Base-by-base conservation (phyloP, 2,888 invertebrate species). In the Cheilosia vulpina region DNA sequence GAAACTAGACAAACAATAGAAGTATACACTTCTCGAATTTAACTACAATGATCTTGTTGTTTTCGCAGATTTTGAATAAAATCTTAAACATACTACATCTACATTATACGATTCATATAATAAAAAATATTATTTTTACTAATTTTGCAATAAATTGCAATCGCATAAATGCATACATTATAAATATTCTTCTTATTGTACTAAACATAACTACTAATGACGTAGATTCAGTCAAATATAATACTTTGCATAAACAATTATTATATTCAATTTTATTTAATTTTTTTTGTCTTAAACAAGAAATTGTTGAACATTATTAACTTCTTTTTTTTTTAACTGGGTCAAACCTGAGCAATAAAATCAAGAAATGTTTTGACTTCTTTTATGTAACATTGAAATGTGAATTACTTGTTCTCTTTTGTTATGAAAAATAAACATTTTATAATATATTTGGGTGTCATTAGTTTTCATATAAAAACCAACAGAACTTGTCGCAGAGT, bases 191-290 rank as follows among this genome's bases (percentile, higher is more conserved):
- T 75, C 52, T 73, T 73, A 83, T 52, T 71, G 34, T 80, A 84
- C 84, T 84, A 84, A 84, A 84, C 63, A 47, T 41, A 65, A 69
- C 73, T 84, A 79, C 73, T 84, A 75, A 79, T 53, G 19, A 41
- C 63, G 83, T 69, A 79, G 79, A 84, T 69, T 69, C 83, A 84
- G 83, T 84, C 69, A 84, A 80, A 80, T 80, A 47, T 76, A 80
- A 80, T 77, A 53, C 52, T 73, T 78, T 77, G 77, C 71, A 62
- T 72, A 77, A 72, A 53, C 45, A 71, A 66, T 72, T 75, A 75
- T 84, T 72, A 55, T 78, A 47, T 73, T 73, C 58, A 17, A 6
- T 45, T 45, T 17, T 45, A 45, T 45, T 52, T 31, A 7, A 55
- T 55, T 15, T 58, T 34, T 72, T 62, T 58, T 75, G 63, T 60